Base-by-base conservation (phyloP, 2,113 vertebrate genomes). In the Xyrauchen texanus region DNA sequence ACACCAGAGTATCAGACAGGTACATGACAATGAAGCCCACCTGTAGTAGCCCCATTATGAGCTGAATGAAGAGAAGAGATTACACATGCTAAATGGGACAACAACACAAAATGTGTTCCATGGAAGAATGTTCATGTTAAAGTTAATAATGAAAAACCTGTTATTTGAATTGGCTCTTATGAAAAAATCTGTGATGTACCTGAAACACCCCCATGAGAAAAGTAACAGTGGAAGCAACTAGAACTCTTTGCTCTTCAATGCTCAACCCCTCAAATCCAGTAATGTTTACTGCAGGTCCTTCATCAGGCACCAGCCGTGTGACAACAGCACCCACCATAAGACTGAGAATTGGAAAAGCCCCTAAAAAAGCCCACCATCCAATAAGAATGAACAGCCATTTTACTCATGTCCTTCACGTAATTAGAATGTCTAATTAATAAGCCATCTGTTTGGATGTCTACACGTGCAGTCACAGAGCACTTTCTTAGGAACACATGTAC, bases 21-120 rank as follows among this genome's bases (percentile, higher is more conserved):
- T 98, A 99, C 80, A 95, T 93, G 80, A 95, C 96, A 0, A 98
- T 92, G 44, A 99, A 98, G 64, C 97, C 97, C 16, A 97, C 78
- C 86, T 90, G 95, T 0, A 98, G 78, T 2, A 93, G 0, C 3
- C 97, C 97, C 90, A 98, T 86, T 3, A 86, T 83, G 85, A 98
- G 77, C 97, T 99, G 89, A 76, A 90, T 34, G 21, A 34, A 34
- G 21, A 55, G 13, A 4, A 51, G 3, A 51, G n/a, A 21, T 64
- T 64, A 10, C 62, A 64, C 34, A 12, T 45, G 0, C 7, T 45
- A 45, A 46, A 46, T 4, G 5, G 5, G 47, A 1, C 21, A 34
- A 34, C 21, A 34, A 34, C 21, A 34, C 21, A 34, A 34, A 34
- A 34, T 34, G 1, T 34, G 21, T n/a, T n/a, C n/a, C n/a, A n/a